These are phyloP conservation scores for Gorsachius goisagi DNA, from an alignment of 2,113 vertebrate genomes.

Conservation along the genomic window DNA sequence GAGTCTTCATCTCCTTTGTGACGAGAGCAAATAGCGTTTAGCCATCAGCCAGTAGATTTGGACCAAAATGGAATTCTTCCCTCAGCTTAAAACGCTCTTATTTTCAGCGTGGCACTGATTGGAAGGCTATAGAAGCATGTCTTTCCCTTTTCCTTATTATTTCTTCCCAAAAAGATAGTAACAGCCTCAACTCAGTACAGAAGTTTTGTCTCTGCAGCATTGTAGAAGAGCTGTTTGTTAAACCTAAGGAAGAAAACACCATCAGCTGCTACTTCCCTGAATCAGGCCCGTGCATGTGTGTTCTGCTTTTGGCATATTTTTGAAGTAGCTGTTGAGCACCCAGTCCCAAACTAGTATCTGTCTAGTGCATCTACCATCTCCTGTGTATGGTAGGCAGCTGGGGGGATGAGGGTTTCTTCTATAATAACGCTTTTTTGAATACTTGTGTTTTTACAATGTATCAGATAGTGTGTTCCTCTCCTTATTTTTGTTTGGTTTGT, in stretches of 20 bases:
- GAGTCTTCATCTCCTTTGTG: slow-evolving; percentile 10
- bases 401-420: not conserved
- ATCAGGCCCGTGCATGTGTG: not conserved
- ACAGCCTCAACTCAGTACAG: not conserved
- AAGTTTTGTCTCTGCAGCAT: not conserved
- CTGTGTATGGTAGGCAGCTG: accelerated
- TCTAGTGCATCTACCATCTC: not conserved
- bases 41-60: not conserved
- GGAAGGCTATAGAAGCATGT: not conserved
- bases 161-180: not conserved
- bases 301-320: not conserved
- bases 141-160: not conserved
- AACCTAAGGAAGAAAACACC: not conserved
- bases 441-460: not conserved
- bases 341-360: not conserved
- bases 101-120: not conserved
- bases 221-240: not conserved
- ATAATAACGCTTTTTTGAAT: not conserved
- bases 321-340: not conserved
- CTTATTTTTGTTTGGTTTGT: not conserved
- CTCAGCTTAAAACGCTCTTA: not conserved
- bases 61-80: not conserved
- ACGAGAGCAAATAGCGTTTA: not conserved
- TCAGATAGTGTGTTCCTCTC: not conserved
- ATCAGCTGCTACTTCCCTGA: not conserved